Conservation (phyloP, 2,888 invertebrate genomes). For the Oasisia sp. region DNA sequence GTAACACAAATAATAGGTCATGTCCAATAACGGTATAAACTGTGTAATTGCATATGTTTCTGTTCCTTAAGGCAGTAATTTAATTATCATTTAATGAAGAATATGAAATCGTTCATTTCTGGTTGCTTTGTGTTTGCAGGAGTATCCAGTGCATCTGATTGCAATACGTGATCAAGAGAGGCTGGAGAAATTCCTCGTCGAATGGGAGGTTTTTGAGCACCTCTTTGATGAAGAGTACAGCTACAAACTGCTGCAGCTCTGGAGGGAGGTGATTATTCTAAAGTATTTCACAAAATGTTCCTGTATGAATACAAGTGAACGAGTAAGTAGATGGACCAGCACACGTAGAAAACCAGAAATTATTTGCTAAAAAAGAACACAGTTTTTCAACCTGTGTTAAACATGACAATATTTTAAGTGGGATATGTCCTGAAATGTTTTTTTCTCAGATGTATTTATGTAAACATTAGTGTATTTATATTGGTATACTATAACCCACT, state of each 20-base stretch:
- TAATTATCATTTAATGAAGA: too few relatives aligned
- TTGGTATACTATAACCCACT: too few relatives aligned
- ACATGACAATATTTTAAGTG: background rate
- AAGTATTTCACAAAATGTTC: background rate
- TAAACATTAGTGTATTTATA: background rate
- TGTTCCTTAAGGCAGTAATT: too few relatives aligned
- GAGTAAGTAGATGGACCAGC: too few relatives aligned
- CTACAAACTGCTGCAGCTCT: slow-evolving; percentile 28
- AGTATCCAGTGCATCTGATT: slow-evolving; percentile 39
- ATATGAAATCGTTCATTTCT: background rate
- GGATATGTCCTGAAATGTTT: background rate
- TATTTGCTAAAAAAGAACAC: too few relatives aligned
- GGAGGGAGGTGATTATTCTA: slow-evolving; percentile 33
- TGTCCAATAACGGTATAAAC: too few relatives aligned
- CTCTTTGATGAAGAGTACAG: slow-evolving; percentile 34
- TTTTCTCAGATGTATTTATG: background rate
- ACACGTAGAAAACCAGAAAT: too few relatives aligned
- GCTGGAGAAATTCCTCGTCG: slow-evolving; percentile 35
- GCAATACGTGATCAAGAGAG: slow-evolving; percentile 32
- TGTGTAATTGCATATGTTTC: too few relatives aligned
- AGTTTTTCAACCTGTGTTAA: background rate
- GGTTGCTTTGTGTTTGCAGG: slow-evolving; percentile 32
- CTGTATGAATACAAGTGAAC: background rate
- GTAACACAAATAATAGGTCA: too few relatives aligned
- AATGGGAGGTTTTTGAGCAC: slow-evolving; percentile 40